These are phyloP conservation scores for Dusona sp. DNA, from an alignment of 2,888 invertebrate species.

Conservation along the genomic window DNA sequence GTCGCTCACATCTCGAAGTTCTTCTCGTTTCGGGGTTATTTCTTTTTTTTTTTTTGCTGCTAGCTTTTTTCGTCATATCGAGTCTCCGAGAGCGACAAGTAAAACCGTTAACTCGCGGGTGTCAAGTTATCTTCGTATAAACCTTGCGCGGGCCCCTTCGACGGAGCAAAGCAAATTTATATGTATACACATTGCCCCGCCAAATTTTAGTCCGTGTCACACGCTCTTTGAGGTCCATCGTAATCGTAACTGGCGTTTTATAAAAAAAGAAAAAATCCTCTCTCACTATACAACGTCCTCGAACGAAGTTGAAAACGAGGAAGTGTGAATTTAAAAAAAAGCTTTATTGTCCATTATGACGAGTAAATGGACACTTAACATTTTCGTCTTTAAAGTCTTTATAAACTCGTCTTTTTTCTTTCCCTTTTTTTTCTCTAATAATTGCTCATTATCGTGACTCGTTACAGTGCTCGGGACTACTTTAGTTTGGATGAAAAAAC, in stretches of 20 bases:
- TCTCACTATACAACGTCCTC: conserved; percentile 3
- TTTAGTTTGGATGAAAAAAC: background rate
- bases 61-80: conserved; percentile 28
- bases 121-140: conserved; percentile 28
- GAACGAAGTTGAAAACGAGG: conserved; percentile 9
- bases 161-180: background rate
- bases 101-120: conserved; percentile 62
- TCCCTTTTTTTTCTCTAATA: background rate
- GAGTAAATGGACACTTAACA: conserved; percentile 5
- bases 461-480: background rate
- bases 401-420: background rate
- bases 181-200: background rate
- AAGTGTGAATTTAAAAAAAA: conserved; percentile 24
- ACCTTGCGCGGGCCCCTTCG: background rate
- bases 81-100: conserved; percentile 21
- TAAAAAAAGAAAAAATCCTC: background rate
- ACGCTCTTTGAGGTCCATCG: conserved; percentile 30
- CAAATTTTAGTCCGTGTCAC: conserved; percentile 37
- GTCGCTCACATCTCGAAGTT: conserved; percentile 36
- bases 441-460: background rate
- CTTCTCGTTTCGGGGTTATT: conserved; percentile 20
- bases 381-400: background rate
- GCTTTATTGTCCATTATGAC: background rate
- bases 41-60: conserved; percentile 12
- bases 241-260: conserved; percentile 30